Percentiles rank a stretch among this genome's conserved stretches.
phyloP scores from a whole-genome alignment of 1,140 invertebrate species.

The Plutomurus gul region DNA sequence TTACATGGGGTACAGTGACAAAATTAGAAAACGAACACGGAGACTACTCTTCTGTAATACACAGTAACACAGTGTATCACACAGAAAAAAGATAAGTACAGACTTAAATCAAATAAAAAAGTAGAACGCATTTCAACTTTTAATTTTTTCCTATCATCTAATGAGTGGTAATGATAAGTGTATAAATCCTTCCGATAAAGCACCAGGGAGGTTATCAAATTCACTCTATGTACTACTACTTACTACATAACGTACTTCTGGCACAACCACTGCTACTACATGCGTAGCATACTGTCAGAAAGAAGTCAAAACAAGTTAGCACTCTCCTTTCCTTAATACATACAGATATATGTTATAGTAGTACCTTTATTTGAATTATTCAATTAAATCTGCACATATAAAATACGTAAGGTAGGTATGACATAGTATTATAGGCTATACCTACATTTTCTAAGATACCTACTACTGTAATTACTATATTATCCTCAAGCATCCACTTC shows the following conservation, averaged over 20 bases:
- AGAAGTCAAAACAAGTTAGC: neutral
- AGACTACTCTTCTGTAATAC: neutral
- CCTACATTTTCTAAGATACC: too few species aligned
- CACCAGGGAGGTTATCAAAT: neutral
- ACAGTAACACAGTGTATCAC: neutral
- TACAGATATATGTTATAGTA: neutral
- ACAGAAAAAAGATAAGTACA: neutral
- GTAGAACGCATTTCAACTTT: neutral
- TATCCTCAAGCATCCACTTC: too few species aligned
- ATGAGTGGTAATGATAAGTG: slow-evolving; percentile 8
- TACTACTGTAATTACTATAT: too few species aligned
- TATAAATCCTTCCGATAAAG: slow-evolving; percentile 15
- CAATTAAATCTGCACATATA: too few species aligned
- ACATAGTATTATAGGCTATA: too few species aligned
- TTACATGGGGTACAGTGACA: too few species aligned
- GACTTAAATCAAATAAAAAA: neutral
- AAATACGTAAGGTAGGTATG: too few species aligned
- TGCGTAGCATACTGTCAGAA: too few species aligned
- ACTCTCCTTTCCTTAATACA: neutral
- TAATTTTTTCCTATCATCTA: neutral
- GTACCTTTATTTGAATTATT: neutral
- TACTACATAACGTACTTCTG: neutral
- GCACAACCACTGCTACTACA: too few species aligned
- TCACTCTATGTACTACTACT: neutral
- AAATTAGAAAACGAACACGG: too few species aligned